Conservation (phyloP, 1,140 invertebrate species). For the Macrotrachela quadricornifera region DNA sequence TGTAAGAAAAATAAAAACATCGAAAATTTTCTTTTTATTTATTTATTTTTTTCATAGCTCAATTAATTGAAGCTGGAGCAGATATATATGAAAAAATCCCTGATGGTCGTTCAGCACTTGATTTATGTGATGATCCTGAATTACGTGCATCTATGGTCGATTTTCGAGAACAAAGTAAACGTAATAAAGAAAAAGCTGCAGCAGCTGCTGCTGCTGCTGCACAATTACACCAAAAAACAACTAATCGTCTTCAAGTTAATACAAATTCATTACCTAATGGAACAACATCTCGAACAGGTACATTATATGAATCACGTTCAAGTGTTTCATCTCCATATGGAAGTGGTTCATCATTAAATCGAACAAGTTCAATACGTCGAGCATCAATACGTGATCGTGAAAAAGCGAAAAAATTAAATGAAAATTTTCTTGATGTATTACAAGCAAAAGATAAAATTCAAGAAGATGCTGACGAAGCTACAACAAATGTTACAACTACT, state of each 20-base stretch:
- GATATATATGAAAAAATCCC: slow-evolving; percentile 1
- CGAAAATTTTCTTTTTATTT: not conserved
- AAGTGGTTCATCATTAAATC: not conserved
- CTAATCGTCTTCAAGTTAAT: no score
- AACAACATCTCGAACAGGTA: no score
- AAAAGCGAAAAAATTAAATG: slow-evolving; percentile 6
- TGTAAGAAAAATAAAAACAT: not conserved
- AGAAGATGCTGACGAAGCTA: no score
- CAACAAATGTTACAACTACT: no score
- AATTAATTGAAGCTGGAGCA: slow-evolving; percentile 2
- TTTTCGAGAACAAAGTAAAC: not conserved
- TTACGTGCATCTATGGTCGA: slow-evolving; percentile 3
- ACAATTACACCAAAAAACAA: not conserved
- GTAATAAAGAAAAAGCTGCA: not conserved
- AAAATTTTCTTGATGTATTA: slow-evolving; percentile 5
- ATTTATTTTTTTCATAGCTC: not conserved
- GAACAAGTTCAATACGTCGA: not conserved
- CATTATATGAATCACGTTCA: not conserved
- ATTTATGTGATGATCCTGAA: slow-evolving; percentile 7
- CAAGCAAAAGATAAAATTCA: no score
- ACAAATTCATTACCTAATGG: no score
- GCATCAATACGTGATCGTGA: slow-evolving; percentile 6
- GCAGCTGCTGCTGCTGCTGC: slow-evolving; percentile 1
- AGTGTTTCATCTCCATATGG: not conserved
- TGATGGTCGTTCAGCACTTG: slow-evolving; percentile 1